Percentiles rank a stretch among this genome's conserved stretches.
These are phyloP conservation scores for Liopterus haemorrhoidalis DNA, from an alignment of 2,888 invertebrate species.

Conservation along the genomic window DNA sequence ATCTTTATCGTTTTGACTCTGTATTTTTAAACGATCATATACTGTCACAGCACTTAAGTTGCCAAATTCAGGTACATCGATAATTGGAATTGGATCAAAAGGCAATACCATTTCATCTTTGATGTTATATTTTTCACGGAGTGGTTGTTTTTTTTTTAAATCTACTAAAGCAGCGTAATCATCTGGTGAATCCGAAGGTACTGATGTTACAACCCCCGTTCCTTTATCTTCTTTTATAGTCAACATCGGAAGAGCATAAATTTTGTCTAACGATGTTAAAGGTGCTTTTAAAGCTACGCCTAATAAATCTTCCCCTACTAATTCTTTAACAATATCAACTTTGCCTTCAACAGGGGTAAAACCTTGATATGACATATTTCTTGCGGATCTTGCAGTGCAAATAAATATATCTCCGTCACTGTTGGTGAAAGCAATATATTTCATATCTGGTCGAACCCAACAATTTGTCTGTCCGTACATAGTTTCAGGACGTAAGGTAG, in stretches of 20 bases:
- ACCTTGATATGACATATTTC: conserved; percentile 94
- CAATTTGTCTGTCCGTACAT: conserved; percentile 99
- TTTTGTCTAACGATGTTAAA: conserved; percentile 69
- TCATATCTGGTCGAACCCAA: conserved; percentile 94
- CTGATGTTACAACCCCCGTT: conserved; percentile 95
- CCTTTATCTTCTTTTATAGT: conserved; percentile 98
- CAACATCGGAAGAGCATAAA: conserved; percentile 95
- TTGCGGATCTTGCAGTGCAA: conserved; percentile 80
- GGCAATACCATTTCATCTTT: conserved; percentile 73
- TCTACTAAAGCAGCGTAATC: conserved; percentile 95
- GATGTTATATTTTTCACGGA: conserved; percentile 88
- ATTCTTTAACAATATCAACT: conserved; percentile 60
- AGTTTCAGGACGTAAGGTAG: conserved; percentile 97
- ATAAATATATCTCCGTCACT: conserved; percentile 73
- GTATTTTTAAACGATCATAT: conserved; percentile 88
- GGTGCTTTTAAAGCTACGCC: conserved; percentile 83
- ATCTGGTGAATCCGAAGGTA: conserved; percentile 98
- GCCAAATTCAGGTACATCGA: conserved; percentile 87
- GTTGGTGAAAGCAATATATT: conserved; percentile 80
- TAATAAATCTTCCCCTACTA: conserved; percentile 71
- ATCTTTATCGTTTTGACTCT: conserved; percentile 95
- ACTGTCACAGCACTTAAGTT: conserved; percentile 75
- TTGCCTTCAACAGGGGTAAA: conserved; percentile 77
- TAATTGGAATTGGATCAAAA: conserved; percentile 71
- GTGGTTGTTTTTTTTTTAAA: conserved; percentile 87